Base-by-base conservation (phyloP, 2,888 invertebrate species). In the Alcis repandata region DNA sequence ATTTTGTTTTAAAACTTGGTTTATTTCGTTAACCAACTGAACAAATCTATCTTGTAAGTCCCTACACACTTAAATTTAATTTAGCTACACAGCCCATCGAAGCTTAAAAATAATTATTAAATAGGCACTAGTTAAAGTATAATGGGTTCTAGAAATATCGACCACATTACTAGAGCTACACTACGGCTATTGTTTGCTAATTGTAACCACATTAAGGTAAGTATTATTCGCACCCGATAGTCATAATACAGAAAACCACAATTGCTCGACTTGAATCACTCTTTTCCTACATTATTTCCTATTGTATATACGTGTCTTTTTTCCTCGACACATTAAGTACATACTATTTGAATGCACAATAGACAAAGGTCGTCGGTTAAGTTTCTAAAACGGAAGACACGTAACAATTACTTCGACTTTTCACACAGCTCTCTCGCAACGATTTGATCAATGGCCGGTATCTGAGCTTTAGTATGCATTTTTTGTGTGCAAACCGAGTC, bases 401-500 rank as follows among this genome's bases (percentile, higher is more conserved):
- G 27, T 9, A 3, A 15, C 22, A 19, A 52, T 78, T 84, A 92
- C 71, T 91, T 88, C 0, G 88, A 89, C 75, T 92, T 92, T 77
- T 92, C 92, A 73, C 76, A 85, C 10, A 88, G 62, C 62, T 77
- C 85, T 65, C 85, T 75, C 40, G 77, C 77, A 70, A 87, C 84
- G 60, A 91, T 80, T 70, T 60, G 57, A 40, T 89, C 83, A 36
- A 92, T 82, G 2, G 88, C 79, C 22, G 90, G 79, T 52, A 87
- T 82, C 78, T 86, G 81, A 20, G 80, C 65, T 75, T 89, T 92
- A 3, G 73, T 51, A 61, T 85, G 83, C 59, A 89, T 77, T 74
- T 84, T 82, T 19, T 79, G 76, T 10, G 79, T 58, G 59, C 73
- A 83, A 43, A 90, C 73, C 4, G 83, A 56, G 69, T 94, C 88